phyloP scores from a whole-genome alignment of 2,797 vertebrate genomes.

The Sebastes taczanowskii region DNA sequence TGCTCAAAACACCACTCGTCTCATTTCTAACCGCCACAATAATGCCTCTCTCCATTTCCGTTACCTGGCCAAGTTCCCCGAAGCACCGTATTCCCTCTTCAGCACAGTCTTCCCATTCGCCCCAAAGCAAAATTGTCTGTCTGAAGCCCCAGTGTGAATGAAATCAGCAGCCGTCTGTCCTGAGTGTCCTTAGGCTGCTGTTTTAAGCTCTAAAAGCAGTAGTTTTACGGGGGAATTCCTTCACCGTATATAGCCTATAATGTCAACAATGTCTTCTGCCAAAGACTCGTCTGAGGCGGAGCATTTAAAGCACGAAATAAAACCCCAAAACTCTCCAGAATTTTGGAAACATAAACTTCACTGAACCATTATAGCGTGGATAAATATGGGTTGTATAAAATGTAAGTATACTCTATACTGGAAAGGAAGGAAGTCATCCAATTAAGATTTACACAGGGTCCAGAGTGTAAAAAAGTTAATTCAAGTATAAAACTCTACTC shows the following conservation, averaged over 20 bases:
- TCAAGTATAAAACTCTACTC: background rate
- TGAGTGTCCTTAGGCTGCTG: background rate
- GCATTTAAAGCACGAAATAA: slow-evolving; percentile 24
- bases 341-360: slow-evolving; percentile 24
- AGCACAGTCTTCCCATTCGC: background rate
- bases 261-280: slow-evolving; percentile 46
- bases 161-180: background rate
- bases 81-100: slow-evolving; percentile 16
- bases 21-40: slow-evolving; percentile 13
- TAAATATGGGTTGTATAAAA: slow-evolving; percentile 16
- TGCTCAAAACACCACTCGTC: background rate
- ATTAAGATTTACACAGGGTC: background rate
- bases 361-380: background rate
- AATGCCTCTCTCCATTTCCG: background rate
- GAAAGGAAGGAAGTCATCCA: background rate
- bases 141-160: background rate
- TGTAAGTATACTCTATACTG: background rate
- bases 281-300: slow-evolving; percentile 24
- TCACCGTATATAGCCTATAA: slow-evolving; percentile 5
- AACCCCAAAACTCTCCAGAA: slow-evolving; percentile 27
- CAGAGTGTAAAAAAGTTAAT: background rate
- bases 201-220: slow-evolving; percentile 24
- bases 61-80: background rate
- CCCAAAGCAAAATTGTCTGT: slow-evolving; percentile 19
- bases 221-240: slow-evolving; percentile 31